Evolutionary conservation across 2,113 vertebrate genomes (phyloP).

Genomic region (Eptesicus fuscus): DNA sequence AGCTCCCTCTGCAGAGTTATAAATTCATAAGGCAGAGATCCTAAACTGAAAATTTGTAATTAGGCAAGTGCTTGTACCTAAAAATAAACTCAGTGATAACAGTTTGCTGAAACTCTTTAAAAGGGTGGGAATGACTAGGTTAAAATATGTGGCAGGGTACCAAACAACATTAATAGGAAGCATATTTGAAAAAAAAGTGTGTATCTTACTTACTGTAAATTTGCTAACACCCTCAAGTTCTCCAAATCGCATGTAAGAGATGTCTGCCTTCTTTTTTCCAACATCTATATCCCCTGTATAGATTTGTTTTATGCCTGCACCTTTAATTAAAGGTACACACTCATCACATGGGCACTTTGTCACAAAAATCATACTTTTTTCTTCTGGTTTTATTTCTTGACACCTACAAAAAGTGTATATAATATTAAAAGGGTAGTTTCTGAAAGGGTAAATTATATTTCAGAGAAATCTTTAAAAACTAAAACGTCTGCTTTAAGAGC

Average conservation of each 20-base stretch:
- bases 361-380: constrained; percentile 93
- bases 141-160: not conserved
- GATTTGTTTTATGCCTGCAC: constrained; percentile 93
- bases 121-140: not conserved
- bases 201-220: constrained; percentile 88
- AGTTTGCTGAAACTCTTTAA: not conserved
- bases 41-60: not conserved
- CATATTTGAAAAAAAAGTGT: not conserved
- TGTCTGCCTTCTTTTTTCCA: constrained; percentile 94
- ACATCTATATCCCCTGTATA: constrained; percentile 93
- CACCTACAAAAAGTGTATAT: constrained; percentile 81
- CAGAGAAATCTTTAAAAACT: constrained; percentile 35
- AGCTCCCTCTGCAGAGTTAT: not conserved
- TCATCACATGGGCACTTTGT: constrained; percentile 97
- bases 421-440: constrained; percentile 27
- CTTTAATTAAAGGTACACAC: constrained; percentile 94
- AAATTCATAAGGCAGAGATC: not conserved
- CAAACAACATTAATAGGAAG: not conserved
- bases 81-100: constrained; percentile 3
- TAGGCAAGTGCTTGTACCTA: not conserved
- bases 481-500: constrained; percentile 6
- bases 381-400: constrained; percentile 88
- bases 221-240: constrained; percentile 87
- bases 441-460: constrained; percentile 22
- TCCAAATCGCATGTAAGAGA: constrained; percentile 93